Evolutionary conservation across 2,888 invertebrate species (phyloP), one percentile per base, ranked within the genome.

Genomic region (Pandemis corylana): DNA sequence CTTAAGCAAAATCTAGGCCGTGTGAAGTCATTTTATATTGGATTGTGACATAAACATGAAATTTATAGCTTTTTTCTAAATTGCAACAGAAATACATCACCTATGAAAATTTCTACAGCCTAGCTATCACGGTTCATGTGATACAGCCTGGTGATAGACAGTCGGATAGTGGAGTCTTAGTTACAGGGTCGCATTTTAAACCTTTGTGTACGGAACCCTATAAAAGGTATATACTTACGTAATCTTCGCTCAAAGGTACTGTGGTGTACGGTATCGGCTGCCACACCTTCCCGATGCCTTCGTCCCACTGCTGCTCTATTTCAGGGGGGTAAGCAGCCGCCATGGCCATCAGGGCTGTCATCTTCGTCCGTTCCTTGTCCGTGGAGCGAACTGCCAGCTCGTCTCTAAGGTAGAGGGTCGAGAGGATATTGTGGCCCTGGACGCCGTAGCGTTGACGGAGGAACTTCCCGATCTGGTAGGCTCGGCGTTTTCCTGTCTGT

Each of bases 281-380:
- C 94, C 94, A 94, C 0, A 93, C 77, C 75, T 86, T 91, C 0
- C 94, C 94, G 0, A 94, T 61, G 1, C 85, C 88, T 5, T 89
- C 89, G 44, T 91, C 89, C 94, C 94, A 94, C 77, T 94, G 92
- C 78, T 94, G 93, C 7, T 89, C 91, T 0, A 78, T 63, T 15
- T 86, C 90, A 0, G 94, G 94, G 0, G 94, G 93, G 80, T 91
- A 94, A 1, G 83, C 78, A 7, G 93, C 92, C 0, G 93, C 84
- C 91, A 93, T 91, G 0, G 93, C 93, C 53, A 92, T 84, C 77
- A 86, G 85, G 0, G 83, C 85, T 0, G 91, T 94, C 94, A 94
- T 94, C 83, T 94, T 93, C 0, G 94, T 91, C 65, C 94, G 80
- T 44, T 94, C 93, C 80, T 94, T 93, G n/a, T 93, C 92, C 0